Percentiles rank a stretch among this genome's conserved stretches.
Conservation (phyloP, 2,888 invertebrate species). For the Phengaris arion region DNA sequence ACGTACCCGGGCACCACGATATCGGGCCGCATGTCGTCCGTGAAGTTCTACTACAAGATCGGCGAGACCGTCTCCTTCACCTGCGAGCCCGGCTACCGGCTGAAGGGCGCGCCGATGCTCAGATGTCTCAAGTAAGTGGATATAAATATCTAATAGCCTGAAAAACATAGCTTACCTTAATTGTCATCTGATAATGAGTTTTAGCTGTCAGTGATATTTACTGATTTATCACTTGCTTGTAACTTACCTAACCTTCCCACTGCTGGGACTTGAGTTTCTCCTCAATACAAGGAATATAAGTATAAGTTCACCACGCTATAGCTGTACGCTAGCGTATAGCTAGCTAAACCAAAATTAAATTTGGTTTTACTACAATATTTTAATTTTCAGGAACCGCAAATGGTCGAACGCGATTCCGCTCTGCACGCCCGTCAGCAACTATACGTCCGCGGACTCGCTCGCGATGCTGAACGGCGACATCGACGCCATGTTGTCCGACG, state of each 20-base stretch:
- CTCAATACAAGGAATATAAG: too few relatives aligned
- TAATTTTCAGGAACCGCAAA: conserved; percentile 83
- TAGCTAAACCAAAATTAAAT: too few relatives aligned
- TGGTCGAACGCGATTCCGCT: conserved; percentile 93
- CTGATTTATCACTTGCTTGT: too few relatives aligned
- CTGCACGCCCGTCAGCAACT: conserved; percentile 77
- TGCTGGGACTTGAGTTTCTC: too few relatives aligned
- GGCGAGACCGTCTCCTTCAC: conserved; percentile 92
- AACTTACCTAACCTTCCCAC: too few relatives aligned
- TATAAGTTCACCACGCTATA: too few relatives aligned
- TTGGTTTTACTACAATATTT: too few relatives aligned
- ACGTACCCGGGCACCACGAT: conserved; percentile 93
- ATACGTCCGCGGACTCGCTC: conserved; percentile 60
- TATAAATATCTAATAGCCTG: too few relatives aligned
- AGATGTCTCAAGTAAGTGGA: conserved; percentile 81
- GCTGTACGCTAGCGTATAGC: too few relatives aligned
- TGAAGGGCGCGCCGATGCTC: conserved; percentile 88
- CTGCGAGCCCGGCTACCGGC: conserved; percentile 86
- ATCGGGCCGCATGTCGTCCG: conserved; percentile 90
- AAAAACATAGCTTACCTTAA: conserved; percentile 32
- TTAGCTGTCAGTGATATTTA: too few relatives aligned
- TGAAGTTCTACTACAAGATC: conserved; percentile 93
- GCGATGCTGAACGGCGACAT: conserved; percentile 69
- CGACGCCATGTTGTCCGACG: conserved; percentile 72
- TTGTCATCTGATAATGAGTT: too few relatives aligned